Evolutionary conservation across 92 coral and sea anemone genomes (phyloP), one percentile per base, ranked within the genome.

Genomic region (Chrysogorgia sp.): DNA sequence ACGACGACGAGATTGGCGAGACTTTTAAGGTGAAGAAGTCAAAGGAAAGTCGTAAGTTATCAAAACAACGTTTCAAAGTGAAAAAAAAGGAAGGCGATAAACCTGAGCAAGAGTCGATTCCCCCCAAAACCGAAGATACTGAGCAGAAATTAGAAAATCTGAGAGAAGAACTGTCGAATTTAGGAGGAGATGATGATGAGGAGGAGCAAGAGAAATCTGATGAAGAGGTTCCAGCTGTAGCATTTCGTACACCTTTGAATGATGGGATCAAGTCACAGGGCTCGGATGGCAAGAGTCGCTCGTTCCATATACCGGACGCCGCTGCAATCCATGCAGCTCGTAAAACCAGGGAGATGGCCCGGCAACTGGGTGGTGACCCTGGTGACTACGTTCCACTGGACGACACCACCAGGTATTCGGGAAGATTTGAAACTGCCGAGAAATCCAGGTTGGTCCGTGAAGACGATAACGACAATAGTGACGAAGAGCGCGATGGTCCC

Each of bases 401-500:
- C 45, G 97, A 96, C 55, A 92, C 97, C 35, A 66, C 84, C 66
- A 87, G 77, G 64, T 77, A 86, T 14, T 47, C 76, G 37, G 92
- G 97, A 7, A 82, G 88, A 34, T 96, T 89, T 86, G 91, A 89
- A 12, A 61, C 71, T 19, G 34, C 64, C 19, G 80, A 87, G 9
- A 75, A 68, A 43, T 90, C 97, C 1, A 85, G 99, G 48, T 71
- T 96, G 0, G 88, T 96, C 30, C 86, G 99, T 24, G 99, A 96
- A 55, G 99, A 96, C 83, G 99, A 96, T 58, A 96, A 96, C 83
- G 99, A 96, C 57, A 88, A 80, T 24, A 96, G 99, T 79, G 99
- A 96, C 34, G 99, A 96, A 14, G 96, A 86, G 53, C 81, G 88
- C 32, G 97, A 90, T 41, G 92, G 90, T n/a, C 96, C 97, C 7